A percentile compares a stretch with the other conserved stretches of the same genome.
Evolutionary conservation across 2,113 vertebrate species (phyloP).

Genomic region (Pardalotus punctatus): DNA sequence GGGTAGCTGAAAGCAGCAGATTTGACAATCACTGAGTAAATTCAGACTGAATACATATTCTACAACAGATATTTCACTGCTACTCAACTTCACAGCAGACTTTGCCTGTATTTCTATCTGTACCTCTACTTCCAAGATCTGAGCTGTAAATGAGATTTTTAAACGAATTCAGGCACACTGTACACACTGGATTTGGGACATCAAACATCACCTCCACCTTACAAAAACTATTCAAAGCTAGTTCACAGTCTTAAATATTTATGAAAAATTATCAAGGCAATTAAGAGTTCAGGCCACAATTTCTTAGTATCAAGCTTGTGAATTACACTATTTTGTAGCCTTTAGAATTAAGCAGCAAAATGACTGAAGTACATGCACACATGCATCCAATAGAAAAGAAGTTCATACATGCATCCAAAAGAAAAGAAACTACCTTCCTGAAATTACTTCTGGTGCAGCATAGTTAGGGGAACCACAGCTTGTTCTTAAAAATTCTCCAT

Average conservation of each 20-base stretch:
- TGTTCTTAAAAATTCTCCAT: constrained; percentile 96
- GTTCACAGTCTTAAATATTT: neutral
- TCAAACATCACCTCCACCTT: neutral
- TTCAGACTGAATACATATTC: neutral
- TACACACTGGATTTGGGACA: neutral
- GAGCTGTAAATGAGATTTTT: neutral
- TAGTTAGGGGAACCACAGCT: constrained; percentile 98
- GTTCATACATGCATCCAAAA: neutral
- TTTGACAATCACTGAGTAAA: neutral
- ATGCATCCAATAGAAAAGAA: constrained; percentile 32
- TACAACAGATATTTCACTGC: neutral
- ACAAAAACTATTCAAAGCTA: neutral
- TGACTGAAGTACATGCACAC: neutral
- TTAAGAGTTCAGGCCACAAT: neutral
- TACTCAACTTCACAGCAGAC: neutral
- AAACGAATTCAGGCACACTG: neutral
- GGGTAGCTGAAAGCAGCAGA: neutral
- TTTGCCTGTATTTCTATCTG: neutral
- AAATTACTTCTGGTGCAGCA: constrained; percentile 98
- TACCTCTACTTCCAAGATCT: neutral
- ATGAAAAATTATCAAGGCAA: neutral
- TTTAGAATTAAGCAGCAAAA: constrained; percentile 14
- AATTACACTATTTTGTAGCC: neutral
- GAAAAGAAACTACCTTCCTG: constrained; percentile 86
- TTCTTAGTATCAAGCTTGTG: neutral